phyloP scores from a whole-genome alignment of 1,140 invertebrate genomes.

The Agrypnia vestita region DNA sequence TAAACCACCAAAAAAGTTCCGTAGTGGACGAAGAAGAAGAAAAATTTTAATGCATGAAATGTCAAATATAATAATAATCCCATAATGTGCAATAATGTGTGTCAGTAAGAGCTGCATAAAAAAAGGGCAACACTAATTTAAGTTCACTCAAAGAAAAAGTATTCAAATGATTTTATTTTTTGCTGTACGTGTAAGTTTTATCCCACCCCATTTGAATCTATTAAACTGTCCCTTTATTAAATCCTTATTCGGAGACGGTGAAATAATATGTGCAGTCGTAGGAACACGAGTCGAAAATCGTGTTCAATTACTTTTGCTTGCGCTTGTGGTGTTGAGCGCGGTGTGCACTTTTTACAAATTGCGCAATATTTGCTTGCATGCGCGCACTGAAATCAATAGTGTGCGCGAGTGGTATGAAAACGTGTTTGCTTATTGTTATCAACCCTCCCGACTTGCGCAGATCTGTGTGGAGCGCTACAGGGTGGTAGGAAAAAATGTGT shows the following conservation, averaged over 20 bases:
- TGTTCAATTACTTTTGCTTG: too few relatives aligned
- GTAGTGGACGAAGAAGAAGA: too few relatives aligned
- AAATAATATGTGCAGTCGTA: too few relatives aligned
- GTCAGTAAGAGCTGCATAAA: too few relatives aligned
- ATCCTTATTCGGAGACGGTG: too few relatives aligned
- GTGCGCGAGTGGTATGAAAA: not conserved
- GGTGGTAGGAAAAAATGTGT: too few relatives aligned
- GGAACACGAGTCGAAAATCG: too few relatives aligned
- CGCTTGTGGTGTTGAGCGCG: not conserved
- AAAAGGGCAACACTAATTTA: too few relatives aligned
- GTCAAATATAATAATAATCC: too few relatives aligned
- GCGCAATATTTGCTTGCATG: slow-evolving; percentile 3
- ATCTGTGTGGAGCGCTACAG: slow-evolving; percentile 2
- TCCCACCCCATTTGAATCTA: not conserved
- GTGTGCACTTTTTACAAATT: not conserved
- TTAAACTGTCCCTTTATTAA: not conserved
- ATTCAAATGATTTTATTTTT: not conserved
- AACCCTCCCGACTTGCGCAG: slow-evolving; percentile 19
- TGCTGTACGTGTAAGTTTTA: not conserved
- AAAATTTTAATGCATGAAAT: too few relatives aligned
- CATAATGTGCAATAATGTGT: too few relatives aligned
- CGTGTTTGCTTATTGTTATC: slow-evolving; percentile 14
- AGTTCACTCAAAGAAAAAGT: not conserved
- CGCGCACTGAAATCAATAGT: not conserved
- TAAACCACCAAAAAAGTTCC: too few relatives aligned